phyloP scores from a whole-genome alignment of 2,113 vertebrate genomes.

The Elephas maximus region DNA sequence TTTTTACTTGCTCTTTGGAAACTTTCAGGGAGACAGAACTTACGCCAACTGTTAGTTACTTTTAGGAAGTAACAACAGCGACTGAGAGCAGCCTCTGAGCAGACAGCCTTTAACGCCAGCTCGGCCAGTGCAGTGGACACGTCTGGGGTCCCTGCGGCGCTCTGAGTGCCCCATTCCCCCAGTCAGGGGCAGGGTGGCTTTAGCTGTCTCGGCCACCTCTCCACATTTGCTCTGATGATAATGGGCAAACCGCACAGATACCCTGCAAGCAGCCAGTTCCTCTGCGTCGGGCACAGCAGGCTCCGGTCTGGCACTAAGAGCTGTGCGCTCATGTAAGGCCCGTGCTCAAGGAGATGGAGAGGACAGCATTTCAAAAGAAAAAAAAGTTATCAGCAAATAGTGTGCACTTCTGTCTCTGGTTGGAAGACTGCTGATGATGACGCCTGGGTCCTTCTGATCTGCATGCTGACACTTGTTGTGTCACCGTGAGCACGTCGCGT shows the following conservation, averaged over 20 bases:
- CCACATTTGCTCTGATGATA: neutral
- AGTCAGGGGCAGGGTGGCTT: neutral
- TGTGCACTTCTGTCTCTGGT: neutral
- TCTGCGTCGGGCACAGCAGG: accelerated
- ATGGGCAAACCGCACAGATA: neutral
- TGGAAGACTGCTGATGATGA: neutral
- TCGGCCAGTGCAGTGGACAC: neutral
- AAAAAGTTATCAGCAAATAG: neutral
- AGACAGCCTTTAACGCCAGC: neutral
- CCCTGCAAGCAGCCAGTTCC: accelerated
- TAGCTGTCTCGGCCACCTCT: neutral
- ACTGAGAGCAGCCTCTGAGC: neutral
- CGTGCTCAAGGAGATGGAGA: neutral
- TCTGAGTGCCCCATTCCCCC: no score
- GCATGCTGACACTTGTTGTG: neutral
- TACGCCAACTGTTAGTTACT: neutral
- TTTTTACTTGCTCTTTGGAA: conserved; percentile 21
- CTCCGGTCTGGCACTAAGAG: neutral
- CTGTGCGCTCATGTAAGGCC: neutral
- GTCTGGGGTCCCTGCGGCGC: neutral
- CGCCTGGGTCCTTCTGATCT: neutral
- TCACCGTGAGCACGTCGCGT: neutral
- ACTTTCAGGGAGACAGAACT: neutral
- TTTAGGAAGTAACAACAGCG: neutral
- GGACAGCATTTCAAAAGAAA: neutral